Base-by-base conservation (phyloP, 1,140 invertebrate genomes). In the Hycleus phaleratus region DNA sequence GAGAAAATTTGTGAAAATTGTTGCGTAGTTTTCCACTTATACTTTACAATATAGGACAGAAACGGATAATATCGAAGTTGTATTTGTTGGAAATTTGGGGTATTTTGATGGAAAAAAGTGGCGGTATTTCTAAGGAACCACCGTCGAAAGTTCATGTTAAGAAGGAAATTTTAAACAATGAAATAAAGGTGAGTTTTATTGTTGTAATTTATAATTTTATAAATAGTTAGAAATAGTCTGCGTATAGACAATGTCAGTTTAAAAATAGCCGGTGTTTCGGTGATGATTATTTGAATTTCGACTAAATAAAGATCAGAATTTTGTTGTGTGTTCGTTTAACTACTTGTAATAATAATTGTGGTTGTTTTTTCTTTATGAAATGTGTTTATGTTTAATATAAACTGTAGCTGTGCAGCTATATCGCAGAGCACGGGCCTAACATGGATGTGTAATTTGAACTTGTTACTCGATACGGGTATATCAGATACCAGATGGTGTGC, bases 401-500 rank as follows among this genome's bases (percentile, higher is more conserved):
- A 18, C 18, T 18, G 18, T 18, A 18, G 18, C 18, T 18, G 18
- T 18, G 18, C 18, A 18, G 18, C 18, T 18, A 18, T 18, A 18
- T 18, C 1, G 18, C 18, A 18, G 18, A 18, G 58, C 64, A 63
- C 64, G 62, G 64, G 62, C 64, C 68, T 66, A 66, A 68, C 66
- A 67, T 64, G 64, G 66, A 61, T 61, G 62, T 64, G 68, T 61
- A 69, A 69, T 46, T 56, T 61, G 56, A 69, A 60, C 56, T 54
- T 55, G 68, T 64, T 59, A 69, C 54, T 39, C 62, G 68, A 69
- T 68, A 65, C 47, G 46, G 49, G 46, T 53, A 38, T 61, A 69
- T 69, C 68, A 61, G 54, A 65, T 69, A 59, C 62, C 68, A 69
- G 68, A 69, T 69, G 68, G 68, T 64, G 62, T 66, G 68, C 58